Evolutionary conservation across 2,797 vertebrate genomes (phyloP).

Genomic region (Kryptolebias ocellatus): DNA sequence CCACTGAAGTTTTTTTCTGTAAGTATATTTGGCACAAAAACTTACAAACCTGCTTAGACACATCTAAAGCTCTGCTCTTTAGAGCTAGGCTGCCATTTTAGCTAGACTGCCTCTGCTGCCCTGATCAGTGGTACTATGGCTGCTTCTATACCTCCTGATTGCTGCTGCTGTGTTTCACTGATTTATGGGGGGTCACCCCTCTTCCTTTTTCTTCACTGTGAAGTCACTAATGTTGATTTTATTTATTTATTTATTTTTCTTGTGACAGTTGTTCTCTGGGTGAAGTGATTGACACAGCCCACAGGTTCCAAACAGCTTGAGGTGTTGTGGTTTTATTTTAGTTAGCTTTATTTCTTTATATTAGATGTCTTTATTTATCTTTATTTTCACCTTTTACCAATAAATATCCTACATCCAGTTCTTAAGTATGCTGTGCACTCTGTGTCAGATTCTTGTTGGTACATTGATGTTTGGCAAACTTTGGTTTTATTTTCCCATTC

Average conservation of each 20-base stretch:
- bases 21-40: not conserved
- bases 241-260: not conserved
- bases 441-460: not conserved
- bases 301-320: no score
- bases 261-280: not conserved
- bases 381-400: not conserved
- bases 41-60: not conserved
- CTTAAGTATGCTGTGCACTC: no score
- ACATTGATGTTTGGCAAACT: not conserved
- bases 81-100: not conserved
- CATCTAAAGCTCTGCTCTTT: not conserved
- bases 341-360: not conserved
- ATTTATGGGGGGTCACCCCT: constrained; percentile 1
- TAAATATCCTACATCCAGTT: not conserved
- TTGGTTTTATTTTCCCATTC: not conserved
- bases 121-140: not conserved
- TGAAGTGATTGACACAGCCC: not conserved
- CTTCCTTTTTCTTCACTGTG: not conserved
- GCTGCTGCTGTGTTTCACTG: not conserved
- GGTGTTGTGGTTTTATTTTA: no score
- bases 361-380: not conserved
- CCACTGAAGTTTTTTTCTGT: no score
- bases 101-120: not conserved
- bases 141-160: constrained; percentile 10
- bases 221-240: not conserved